Conservation (phyloP, 1,140 invertebrate species). For the Aleiodes sp. region DNA sequence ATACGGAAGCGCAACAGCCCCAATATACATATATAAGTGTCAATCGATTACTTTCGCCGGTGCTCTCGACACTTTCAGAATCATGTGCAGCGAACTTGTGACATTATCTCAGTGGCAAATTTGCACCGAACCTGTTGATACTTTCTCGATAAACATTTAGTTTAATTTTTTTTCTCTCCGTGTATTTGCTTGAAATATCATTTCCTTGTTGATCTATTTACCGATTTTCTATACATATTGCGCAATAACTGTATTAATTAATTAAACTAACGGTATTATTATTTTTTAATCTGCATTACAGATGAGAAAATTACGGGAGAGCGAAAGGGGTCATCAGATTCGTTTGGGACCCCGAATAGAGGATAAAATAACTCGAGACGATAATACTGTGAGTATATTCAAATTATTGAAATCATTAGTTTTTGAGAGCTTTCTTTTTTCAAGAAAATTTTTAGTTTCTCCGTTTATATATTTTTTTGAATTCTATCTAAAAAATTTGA, state of each 20-base stretch:
- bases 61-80: conserved; percentile 7
- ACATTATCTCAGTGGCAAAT: neutral
- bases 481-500: too few species aligned
- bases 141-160: neutral
- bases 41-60: neutral
- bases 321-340: conserved; percentile 53
- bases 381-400: conserved; percentile 47
- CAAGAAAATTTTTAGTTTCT: neutral
- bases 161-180: too few species aligned
- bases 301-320: conserved; percentile 60
- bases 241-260: conserved; percentile 8
- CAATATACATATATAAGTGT: neutral
- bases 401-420: neutral
- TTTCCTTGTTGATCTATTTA: neutral
- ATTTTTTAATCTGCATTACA: conserved; percentile 46
- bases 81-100: neutral
- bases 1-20: neutral
- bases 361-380: conserved; percentile 51
- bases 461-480: too few species aligned
- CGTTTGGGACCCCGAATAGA: conserved; percentile 51
- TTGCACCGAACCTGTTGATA: neutral
- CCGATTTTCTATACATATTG: neutral
- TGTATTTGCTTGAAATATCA: neutral
- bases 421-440: conserved; percentile 8
- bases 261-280: neutral